Conservation (phyloP, 2,113 vertebrate genomes). For the Salvelinus namaycush region DNA sequence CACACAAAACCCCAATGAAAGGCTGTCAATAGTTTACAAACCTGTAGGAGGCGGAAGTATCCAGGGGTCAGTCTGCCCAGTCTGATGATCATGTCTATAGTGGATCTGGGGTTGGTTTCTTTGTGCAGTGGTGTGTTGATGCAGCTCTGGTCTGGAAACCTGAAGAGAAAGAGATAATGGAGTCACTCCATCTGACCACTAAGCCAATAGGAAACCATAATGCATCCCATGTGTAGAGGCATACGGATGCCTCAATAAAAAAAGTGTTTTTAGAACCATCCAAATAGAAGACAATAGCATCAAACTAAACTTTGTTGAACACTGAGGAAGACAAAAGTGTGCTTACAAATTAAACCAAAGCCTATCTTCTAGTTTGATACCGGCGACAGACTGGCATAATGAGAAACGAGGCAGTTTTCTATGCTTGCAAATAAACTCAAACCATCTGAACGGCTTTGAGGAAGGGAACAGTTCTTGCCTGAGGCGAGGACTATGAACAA, state of each 20-base stretch:
- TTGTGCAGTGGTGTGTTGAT: background rate
- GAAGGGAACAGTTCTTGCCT: constrained; percentile 43
- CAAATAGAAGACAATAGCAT: background rate
- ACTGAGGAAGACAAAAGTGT: background rate
- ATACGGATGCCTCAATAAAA: background rate
- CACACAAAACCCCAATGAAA: background rate
- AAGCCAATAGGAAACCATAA: background rate
- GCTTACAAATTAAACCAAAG: background rate
- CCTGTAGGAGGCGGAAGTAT: constrained; percentile 92
- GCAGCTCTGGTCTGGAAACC: constrained; percentile 40
- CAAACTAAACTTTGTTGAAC: background rate
- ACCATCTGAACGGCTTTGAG: constrained; percentile 24
- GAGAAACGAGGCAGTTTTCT: background rate
- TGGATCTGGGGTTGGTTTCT: background rate
- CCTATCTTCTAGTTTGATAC: background rate
- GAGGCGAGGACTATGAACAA: constrained; percentile 26
- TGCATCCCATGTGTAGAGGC: background rate
- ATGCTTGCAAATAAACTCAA: constrained; percentile 29
- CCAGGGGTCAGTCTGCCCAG: constrained; percentile 88
- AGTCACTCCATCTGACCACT: background rate
- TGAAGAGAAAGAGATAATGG: constrained; percentile 12
- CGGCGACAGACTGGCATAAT: background rate
- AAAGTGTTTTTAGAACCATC: background rate
- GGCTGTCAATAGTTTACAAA: constrained; percentile 38
- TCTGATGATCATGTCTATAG: constrained; percentile 81